Conservation (phyloP, 2,797 vertebrate species). For the Choloepus didactylus region DNA sequence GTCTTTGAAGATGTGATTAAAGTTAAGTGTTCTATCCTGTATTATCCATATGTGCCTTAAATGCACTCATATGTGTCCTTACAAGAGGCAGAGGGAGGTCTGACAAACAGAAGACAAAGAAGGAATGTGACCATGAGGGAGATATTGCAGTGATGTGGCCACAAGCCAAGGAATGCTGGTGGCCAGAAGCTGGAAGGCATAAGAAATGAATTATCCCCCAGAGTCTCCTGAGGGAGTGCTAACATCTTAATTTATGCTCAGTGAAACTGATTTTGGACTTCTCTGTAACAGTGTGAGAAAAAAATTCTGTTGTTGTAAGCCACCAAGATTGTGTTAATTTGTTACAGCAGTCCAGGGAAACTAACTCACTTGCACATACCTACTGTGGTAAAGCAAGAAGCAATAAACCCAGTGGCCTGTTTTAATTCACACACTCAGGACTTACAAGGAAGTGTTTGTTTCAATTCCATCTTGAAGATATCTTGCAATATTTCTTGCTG, state of each 20-base stretch:
- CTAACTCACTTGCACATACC: not conserved
- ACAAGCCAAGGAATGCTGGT: not conserved
- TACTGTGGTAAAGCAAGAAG: not conserved
- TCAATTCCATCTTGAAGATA: not conserved
- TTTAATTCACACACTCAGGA: not conserved
- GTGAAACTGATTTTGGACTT: not conserved
- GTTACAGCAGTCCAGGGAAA: not conserved
- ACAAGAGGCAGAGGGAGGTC: not conserved
- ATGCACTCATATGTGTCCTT: not conserved
- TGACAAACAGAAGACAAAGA: not conserved
- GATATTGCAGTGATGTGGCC: not conserved
- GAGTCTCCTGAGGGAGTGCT: not conserved
- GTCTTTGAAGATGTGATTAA: not conserved
- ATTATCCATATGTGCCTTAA: not conserved
- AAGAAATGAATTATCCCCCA: not conserved
- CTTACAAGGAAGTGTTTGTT: not conserved
- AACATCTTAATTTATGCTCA: not conserved
- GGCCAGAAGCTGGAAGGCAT: not conserved
- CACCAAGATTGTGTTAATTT: not conserved
- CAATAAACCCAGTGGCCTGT: not conserved
- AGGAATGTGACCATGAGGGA: not conserved
- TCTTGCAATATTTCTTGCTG: not conserved
- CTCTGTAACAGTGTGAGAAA: not conserved
- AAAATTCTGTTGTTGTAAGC: not conserved
- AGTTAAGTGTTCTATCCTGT: not conserved